Percentiles rank a stretch among this genome's conserved stretches.
Conservation (phyloP, 2,113 vertebrate species). For the Asarcornis scutulata region DNA sequence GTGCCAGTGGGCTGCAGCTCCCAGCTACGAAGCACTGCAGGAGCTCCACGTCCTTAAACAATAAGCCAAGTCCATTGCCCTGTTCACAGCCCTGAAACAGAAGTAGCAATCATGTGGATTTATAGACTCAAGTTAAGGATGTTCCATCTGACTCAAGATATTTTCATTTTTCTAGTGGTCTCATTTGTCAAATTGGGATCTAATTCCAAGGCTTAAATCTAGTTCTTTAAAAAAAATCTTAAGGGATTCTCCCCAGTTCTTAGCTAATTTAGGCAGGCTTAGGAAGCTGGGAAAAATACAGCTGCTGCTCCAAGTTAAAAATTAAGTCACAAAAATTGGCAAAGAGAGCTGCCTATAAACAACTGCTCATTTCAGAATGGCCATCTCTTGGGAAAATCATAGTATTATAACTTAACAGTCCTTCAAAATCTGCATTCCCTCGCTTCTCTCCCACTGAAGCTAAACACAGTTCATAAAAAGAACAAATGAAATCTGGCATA, state of each 20-base stretch:
- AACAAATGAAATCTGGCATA: background rate
- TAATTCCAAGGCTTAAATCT: background rate
- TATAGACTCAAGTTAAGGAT: background rate
- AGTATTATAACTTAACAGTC: background rate
- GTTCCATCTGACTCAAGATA: background rate
- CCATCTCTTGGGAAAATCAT: background rate
- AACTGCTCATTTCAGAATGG: background rate
- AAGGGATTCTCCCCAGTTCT: background rate
- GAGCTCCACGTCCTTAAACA: accelerated
- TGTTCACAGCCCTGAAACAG: background rate
- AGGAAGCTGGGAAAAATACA: background rate
- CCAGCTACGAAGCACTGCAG: accelerated
- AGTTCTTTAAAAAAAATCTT: background rate
- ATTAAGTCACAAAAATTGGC: background rate
- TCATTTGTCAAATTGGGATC: background rate
- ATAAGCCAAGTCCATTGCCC: background rate
- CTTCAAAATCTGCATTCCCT: background rate
- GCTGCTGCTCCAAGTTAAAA: background rate
- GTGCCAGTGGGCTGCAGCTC: no score
- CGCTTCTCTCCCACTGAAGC: background rate
- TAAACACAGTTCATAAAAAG: background rate
- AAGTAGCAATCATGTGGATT: background rate
- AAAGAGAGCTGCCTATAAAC: background rate
- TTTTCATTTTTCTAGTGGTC: background rate
- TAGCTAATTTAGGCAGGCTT: background rate